A percentile compares a stretch with the other conserved stretches of the same genome.
These are phyloP conservation scores for Chascanopsetta lugubris DNA, from an alignment of 2,113 vertebrate species.

Conservation along the genomic window DNA sequence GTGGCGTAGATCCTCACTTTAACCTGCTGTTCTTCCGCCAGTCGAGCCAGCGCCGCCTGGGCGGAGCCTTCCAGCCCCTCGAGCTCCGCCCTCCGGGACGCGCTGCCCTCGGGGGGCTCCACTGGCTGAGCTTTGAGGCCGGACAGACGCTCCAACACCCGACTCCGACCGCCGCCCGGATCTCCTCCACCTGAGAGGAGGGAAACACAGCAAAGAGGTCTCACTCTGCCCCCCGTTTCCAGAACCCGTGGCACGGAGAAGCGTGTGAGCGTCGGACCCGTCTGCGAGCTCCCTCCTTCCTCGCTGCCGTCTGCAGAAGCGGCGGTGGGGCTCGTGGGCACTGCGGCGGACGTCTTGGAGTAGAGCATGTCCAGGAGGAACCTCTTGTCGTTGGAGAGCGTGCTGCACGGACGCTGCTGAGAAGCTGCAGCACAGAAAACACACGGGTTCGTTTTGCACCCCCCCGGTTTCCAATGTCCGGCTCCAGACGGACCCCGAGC, in stretches of 20 bases:
- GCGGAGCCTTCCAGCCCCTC: slow-evolving; percentile 71
- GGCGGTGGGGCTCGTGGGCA: not conserved
- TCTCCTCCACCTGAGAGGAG: slow-evolving; percentile 34
- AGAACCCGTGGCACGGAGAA: not conserved
- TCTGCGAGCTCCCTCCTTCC: slow-evolving; percentile 6
- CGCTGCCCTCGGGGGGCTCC: slow-evolving; percentile 47
- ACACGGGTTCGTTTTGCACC: too few species aligned
- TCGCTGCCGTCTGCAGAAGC: slow-evolving; percentile 5
- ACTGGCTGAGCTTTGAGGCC: slow-evolving; percentile 42
- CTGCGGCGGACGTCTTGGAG: slow-evolving; percentile 62
- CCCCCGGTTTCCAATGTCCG: too few species aligned
- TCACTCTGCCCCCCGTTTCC: not conserved
- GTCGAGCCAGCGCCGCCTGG: slow-evolving; percentile 63
- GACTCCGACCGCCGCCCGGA: slow-evolving; percentile 7
- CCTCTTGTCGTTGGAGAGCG: too few species aligned
- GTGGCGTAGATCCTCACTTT: not conserved
- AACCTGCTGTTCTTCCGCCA: slow-evolving; percentile 68
- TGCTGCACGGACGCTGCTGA: slow-evolving; percentile 65
- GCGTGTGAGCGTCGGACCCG: slow-evolving; percentile 5
- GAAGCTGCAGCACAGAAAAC: slow-evolving; percentile 22
- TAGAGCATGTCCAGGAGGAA: slow-evolving; percentile 85
- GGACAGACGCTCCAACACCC: slow-evolving; percentile 65
- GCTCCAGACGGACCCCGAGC: too few species aligned
- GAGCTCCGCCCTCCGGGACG: slow-evolving; percentile 69
- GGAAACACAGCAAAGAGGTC: not conserved